phyloP scores from a whole-genome alignment of 2,888 invertebrate species.

The Abscondita cerata region DNA sequence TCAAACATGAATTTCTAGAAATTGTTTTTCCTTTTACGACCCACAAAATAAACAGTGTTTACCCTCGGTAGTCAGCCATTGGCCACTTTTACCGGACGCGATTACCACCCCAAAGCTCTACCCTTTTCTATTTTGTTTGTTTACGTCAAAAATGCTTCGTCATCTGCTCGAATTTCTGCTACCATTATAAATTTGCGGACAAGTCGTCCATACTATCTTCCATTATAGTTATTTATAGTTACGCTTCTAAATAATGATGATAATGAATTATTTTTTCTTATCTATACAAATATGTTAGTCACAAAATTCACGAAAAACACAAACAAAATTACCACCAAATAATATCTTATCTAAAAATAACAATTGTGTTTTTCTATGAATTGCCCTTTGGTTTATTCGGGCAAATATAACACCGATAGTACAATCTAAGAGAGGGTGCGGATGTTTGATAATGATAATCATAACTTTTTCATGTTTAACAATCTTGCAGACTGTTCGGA shows the following conservation, averaged over 20 bases:
- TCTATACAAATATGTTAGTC: constrained; percentile 7
- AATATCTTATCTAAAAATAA: constrained; percentile 56
- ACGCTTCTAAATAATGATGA: background rate
- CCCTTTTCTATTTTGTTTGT: constrained; percentile 50
- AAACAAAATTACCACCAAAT: constrained; percentile 43
- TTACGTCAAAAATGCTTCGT: constrained; percentile 44
- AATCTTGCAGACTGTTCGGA: no score
- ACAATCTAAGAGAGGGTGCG: constrained; percentile 43
- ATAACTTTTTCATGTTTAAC: background rate
- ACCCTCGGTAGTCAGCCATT: constrained; percentile 49
- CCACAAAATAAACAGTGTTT: constrained; percentile 44
- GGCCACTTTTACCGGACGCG: constrained; percentile 50
- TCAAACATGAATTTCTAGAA: no score
- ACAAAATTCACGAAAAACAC: constrained; percentile 12
- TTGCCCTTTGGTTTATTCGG: constrained; percentile 55
- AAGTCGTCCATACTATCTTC: constrained; percentile 11
- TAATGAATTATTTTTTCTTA: constrained; percentile 7
- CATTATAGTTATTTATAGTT: background rate
- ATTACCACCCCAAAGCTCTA: constrained; percentile 50
- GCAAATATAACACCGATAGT: constrained; percentile 51
- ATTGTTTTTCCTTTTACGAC: no score
- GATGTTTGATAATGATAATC: constrained; percentile 41
- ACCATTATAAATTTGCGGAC: constrained; percentile 16
- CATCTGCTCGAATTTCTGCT: constrained; percentile 37
- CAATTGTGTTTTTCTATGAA: constrained; percentile 53